Evolutionary conservation across 2,888 invertebrate species (phyloP).

Genomic region (Ernsta delagoae): DNA sequence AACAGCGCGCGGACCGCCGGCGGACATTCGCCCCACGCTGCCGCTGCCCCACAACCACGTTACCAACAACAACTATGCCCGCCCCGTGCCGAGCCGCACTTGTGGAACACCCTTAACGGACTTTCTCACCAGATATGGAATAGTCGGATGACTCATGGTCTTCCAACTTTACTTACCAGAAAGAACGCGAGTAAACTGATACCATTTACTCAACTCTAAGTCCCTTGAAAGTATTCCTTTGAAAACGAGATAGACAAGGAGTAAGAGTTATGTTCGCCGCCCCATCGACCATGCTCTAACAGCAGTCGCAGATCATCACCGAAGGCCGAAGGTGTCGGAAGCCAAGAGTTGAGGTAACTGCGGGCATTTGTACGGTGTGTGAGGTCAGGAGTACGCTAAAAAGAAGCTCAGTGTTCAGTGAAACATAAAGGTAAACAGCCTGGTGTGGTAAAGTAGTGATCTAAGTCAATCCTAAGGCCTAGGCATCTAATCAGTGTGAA

Average conservation of each 20-base stretch:
- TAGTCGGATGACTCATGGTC: too few relatives aligned
- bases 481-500: constrained; percentile 82
- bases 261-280: constrained; percentile 73
- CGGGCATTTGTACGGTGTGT: constrained; percentile 84
- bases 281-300: constrained; percentile 60
- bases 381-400: constrained; percentile 83
- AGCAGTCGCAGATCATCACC: constrained; percentile 69
- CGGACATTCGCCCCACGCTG: constrained; percentile 80
- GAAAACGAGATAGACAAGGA: constrained; percentile 58
- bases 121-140: constrained; percentile 11
- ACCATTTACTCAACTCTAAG: constrained; percentile 20
- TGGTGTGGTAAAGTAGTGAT: constrained; percentile 82
- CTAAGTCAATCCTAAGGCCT: constrained; percentile 83
- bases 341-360: constrained; percentile 85
- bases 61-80: constrained; percentile 73
- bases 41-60: constrained; percentile 82
- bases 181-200: not conserved
- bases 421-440: constrained; percentile 82
- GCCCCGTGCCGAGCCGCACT: constrained; percentile 70
- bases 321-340: constrained; percentile 81
- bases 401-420: constrained; percentile 82
- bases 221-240: constrained; percentile 72
- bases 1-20: too few relatives aligned
- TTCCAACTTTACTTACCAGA: not conserved
- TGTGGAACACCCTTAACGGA: constrained; percentile 72